Conservation (phyloP, 92 coral and sea anemone genomes). For the Micromussa lordhowensis region DNA sequence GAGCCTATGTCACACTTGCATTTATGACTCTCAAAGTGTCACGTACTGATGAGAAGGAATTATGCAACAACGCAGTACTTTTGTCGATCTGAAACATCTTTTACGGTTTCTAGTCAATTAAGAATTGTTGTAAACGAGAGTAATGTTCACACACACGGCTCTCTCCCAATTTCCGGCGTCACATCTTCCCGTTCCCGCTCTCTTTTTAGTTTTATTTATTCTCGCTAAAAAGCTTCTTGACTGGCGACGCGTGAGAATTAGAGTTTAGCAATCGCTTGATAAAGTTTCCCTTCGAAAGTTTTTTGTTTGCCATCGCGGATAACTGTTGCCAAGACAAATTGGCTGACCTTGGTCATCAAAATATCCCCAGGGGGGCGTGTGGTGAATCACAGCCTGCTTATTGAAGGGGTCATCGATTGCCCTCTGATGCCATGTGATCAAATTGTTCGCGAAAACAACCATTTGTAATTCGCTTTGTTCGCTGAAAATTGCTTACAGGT, state of each 20-base stretch:
- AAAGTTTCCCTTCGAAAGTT: neutral
- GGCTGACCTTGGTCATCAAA: neutral
- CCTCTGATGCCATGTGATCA: conserved; percentile 23
- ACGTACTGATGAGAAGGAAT: neutral
- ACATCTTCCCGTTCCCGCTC: too few relatives aligned
- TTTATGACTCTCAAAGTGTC: neutral
- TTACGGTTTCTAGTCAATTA: too few relatives aligned
- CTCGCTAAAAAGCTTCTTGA: neutral
- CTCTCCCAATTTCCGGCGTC: neutral
- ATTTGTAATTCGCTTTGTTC: neutral
- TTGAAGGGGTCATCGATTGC: neutral
- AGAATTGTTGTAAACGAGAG: neutral
- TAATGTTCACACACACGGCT: neutral
- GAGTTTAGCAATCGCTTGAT: too few relatives aligned
- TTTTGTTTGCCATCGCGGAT: neutral
- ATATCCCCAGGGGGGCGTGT: conserved; percentile 15
- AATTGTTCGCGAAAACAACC: neutral
- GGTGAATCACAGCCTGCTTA: conserved; percentile 3
- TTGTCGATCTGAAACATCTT: too few relatives aligned
- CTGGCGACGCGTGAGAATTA: neutral
- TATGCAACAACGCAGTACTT: too few relatives aligned
- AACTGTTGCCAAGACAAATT: conserved; percentile 13
- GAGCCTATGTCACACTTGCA: neutral
- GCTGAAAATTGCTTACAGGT: neutral
- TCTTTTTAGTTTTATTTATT: too few relatives aligned